Evolutionary conservation across 2,797 vertebrate species (phyloP), one percentile per base, ranked within the genome.

Genomic region (Peromyscus attwateri): DNA sequence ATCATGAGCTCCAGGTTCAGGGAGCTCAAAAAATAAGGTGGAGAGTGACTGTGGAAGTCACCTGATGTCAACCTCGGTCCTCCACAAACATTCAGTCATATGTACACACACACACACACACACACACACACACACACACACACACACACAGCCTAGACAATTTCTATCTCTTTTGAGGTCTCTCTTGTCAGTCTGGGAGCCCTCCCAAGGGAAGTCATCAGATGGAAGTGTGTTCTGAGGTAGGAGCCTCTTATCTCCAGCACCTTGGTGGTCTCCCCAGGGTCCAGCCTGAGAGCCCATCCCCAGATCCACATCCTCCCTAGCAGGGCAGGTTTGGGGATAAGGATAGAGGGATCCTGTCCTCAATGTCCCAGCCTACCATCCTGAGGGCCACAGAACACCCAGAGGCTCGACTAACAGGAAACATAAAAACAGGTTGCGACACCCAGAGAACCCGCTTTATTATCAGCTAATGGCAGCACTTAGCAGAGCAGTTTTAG

Each of bases 401-500:
- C 13, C 29, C 49, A 23, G 76, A 79, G 14, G 8, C 68, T 82
- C 60, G 40, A 93, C 62, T 46, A 89, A 60, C 68, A 95, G 95
- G 82, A 94, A 80, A 92, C 46, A 34, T 85, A 85, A 85, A 75
- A 93, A 90, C 89, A 95, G 82, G 73, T 71, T 66, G 60, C 92
- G 82, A 91, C 60, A 57, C 52, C 92, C 62, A 75, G 81, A 94
- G 93, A 71, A 64, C 43, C 81, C 13, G 43, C 91, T 89, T 92
- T 94, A 96, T 96, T 82, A 95, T 43, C 92, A 75, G 55, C 73
- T 93, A 96, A 96, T 92, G 92, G 87, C 34, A 64, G 89, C 77
- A 98, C 98, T 98, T 98, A 98, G 77, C 88, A 94, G 98, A 98
- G 97, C 98, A 97, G 98, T 98, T 98, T 98, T 98, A 98, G 98